Evolutionary conservation across 2,888 invertebrate genomes (phyloP).

Genomic region (Ormyrus nitidulus): DNA sequence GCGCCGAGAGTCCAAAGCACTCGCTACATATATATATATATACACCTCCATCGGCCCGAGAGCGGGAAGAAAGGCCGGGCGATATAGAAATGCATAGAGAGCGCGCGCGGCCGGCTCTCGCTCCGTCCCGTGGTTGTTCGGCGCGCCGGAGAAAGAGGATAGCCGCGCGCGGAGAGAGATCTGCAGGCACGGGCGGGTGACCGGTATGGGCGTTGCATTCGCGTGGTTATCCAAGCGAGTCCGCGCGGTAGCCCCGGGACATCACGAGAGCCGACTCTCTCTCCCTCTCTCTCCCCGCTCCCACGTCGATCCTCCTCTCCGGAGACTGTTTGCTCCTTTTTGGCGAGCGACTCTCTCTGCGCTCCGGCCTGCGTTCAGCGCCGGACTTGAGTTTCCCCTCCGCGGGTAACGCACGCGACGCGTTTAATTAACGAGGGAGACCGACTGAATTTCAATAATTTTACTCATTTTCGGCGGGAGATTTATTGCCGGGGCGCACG

Average conservation of each 20-base stretch:
- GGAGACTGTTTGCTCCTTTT: constrained; percentile 3
- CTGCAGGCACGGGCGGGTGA: constrained; percentile 56
- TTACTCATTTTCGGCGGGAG: constrained; percentile 40
- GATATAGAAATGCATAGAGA: background rate
- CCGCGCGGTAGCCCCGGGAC: constrained; percentile 72
- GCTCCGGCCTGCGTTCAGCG: background rate
- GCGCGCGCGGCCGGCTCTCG: background rate
- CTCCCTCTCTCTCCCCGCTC: constrained; percentile 47
- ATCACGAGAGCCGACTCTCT: constrained; percentile 67
- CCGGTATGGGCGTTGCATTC: constrained; percentile 68
- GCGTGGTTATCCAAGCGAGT: constrained; percentile 61
- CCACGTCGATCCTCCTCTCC: constrained; percentile 42
- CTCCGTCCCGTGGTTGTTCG: too few species aligned
- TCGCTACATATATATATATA: too few species aligned
- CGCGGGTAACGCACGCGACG: constrained; percentile 39
- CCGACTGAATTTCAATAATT: constrained; percentile 52
- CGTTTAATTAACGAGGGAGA: constrained; percentile 53
- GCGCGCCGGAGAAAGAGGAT: background rate
- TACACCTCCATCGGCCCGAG: too few species aligned
- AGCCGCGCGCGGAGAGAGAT: background rate
- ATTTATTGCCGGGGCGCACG: background rate
- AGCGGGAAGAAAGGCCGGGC: background rate
- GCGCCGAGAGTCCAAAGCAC: too few species aligned
- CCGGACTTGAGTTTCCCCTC: background rate
- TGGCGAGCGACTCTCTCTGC: background rate